A percentile compares a stretch with the other conserved stretches of the same genome.
phyloP scores from a whole-genome alignment of 2,797 vertebrate genomes.

The Taeniopygia guttata region DNA sequence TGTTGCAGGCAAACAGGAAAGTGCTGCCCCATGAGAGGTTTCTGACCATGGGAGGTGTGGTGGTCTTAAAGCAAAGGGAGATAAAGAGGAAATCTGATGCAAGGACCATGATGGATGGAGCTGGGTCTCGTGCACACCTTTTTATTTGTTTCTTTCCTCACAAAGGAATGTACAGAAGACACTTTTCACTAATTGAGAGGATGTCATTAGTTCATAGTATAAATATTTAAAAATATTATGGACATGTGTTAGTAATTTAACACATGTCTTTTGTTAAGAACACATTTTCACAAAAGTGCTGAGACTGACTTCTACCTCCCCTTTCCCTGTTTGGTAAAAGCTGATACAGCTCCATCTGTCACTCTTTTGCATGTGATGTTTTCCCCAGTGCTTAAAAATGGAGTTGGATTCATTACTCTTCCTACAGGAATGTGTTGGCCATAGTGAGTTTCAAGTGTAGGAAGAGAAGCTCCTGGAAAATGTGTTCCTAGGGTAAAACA shows the following conservation, averaged over 20 bases:
- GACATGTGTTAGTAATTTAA: neutral
- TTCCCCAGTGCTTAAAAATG: neutral
- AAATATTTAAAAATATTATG: neutral
- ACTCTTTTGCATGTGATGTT: neutral
- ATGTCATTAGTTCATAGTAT: neutral
- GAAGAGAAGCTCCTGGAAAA: neutral
- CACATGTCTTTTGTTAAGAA: neutral
- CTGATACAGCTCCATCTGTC: neutral
- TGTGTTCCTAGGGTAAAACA: neutral
- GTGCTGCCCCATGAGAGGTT: neutral
- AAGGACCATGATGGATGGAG: neutral
- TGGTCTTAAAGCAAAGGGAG: neutral
- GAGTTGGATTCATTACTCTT: neutral
- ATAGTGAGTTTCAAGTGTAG: neutral
- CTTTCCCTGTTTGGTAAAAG: neutral
- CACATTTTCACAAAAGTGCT: neutral
- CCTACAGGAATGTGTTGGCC: neutral
- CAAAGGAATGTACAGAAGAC: neutral
- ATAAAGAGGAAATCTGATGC: neutral
- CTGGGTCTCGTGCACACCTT: neutral
- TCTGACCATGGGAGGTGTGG: accelerated
- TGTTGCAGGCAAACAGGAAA: neutral
- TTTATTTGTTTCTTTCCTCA: neutral
- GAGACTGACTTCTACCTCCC: neutral
- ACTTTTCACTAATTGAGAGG: neutral